phyloP scores from a whole-genome alignment of 2,113 vertebrate genomes.

The Ahaetulla prasina region DNA sequence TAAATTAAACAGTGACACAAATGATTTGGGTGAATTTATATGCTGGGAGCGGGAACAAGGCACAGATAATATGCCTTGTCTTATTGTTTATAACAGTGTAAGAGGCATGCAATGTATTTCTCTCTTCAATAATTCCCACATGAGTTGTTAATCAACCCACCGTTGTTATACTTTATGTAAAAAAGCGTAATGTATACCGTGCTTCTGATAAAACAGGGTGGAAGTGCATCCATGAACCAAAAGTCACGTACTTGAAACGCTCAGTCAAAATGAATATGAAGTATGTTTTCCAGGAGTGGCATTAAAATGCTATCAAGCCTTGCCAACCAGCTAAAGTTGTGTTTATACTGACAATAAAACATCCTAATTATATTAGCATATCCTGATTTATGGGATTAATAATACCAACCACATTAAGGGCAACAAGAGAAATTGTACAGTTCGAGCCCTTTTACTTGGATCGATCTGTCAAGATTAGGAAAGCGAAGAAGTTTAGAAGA shows the following conservation, averaged over 20 bases:
- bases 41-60: neutral
- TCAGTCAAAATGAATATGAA: neutral
- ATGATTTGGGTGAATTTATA: neutral
- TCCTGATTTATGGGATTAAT: conserved; percentile 8
- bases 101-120: neutral
- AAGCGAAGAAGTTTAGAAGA: neutral
- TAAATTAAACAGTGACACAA: neutral
- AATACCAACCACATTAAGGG: neutral
- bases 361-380: neutral
- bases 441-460: neutral
- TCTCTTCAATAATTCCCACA: neutral
- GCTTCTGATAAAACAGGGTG: neutral
- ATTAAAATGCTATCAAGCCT: neutral
- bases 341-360: neutral
- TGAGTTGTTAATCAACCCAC: neutral
- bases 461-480: neutral
- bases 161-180: neutral
- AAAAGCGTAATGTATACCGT: neutral
- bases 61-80: neutral
- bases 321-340: neutral
- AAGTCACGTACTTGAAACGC: neutral
- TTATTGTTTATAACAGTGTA: neutral
- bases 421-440: neutral
- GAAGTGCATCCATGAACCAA: neutral
- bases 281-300: neutral